Base-by-base conservation (phyloP, 2,888 invertebrate genomes). In the Zele albiditarsus region DNA sequence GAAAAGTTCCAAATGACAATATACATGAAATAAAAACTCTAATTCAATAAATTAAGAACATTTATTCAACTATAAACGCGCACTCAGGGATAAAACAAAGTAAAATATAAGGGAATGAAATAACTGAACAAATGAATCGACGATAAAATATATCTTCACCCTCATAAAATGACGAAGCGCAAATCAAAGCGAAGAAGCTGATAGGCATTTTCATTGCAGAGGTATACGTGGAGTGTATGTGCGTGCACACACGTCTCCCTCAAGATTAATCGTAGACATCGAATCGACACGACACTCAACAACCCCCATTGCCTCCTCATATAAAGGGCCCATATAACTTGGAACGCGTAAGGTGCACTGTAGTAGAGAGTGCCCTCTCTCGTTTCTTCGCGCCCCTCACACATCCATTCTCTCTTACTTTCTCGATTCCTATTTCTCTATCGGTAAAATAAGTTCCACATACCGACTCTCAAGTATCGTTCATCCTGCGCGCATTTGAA, bases 191-290 rank as follows among this genome's bases (percentile, higher is more conserved):
- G 14, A 4, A 46, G 46, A 46, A 38, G n/a, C 46, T 46, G 46
- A 46, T 46, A 46, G n/a, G 46, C n/a, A 46, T 46, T 46, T 38
- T 38, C 38, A 38, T 38, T 38, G 38, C 38, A 0, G 8, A 38
- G 38, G 12, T 38, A 38, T 38, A 38, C 12, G 12, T 38, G 38
- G 5, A 12, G 38, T 6, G 8, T 38, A 38, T 38, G 38, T 38
- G 31, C 10, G 12, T 38, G 38, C 62, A 5, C 62, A 31, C 28
- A 31, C 62, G 62, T 31, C n/a, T 62, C 62, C 16, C 77, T 80
- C 71, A 74, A 80, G 57, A 79, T 78, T 81, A 79, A 76, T 71
- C 42, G 60, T 71, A 73, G 58, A 72, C 63, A 72, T 65, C 63
- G 69, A 76, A 71, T 63, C 69, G 71, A 76, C 75, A 71, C 62